These are phyloP conservation scores for Rhynchonycteris naso DNA, from an alignment of 2,797 vertebrate genomes.

Conservation along the genomic window DNA sequence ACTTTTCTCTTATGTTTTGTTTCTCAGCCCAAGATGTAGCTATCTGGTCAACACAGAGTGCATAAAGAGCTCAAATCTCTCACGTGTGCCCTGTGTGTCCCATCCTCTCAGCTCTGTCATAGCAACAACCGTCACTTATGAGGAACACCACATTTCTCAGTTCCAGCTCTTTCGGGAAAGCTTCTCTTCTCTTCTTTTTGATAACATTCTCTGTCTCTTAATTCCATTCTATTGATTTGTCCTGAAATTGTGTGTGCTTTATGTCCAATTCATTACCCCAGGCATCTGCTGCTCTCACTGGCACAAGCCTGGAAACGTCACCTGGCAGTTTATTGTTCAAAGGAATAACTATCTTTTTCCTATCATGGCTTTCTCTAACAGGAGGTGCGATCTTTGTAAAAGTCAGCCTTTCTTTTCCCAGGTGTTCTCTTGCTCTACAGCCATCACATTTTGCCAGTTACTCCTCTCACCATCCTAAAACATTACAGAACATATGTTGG, in stretches of 20 bases:
- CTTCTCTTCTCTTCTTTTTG: constrained; percentile 4
- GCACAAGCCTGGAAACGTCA: constrained; percentile 22
- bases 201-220: background rate
- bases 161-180: constrained; percentile 27
- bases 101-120: background rate
- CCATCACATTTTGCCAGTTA: background rate
- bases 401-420: constrained; percentile 61
- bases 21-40: background rate
- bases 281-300: background rate
- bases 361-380: background rate
- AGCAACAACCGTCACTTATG: background rate
- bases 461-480: constrained; percentile 10
- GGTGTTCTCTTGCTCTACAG: constrained; percentile 2
- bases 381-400: background rate
- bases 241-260: background rate
- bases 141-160: background rate
- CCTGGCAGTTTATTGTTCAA: background rate
- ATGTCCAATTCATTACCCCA: constrained; percentile 4
- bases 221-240: background rate
- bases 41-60: background rate
- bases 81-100: fast-evolving
- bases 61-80: background rate
- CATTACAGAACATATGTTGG: constrained; percentile 36
- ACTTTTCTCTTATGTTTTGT: background rate
- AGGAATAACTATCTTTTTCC: background rate